Conservation (phyloP, 2,888 invertebrate species). For the Actias luna region DNA sequence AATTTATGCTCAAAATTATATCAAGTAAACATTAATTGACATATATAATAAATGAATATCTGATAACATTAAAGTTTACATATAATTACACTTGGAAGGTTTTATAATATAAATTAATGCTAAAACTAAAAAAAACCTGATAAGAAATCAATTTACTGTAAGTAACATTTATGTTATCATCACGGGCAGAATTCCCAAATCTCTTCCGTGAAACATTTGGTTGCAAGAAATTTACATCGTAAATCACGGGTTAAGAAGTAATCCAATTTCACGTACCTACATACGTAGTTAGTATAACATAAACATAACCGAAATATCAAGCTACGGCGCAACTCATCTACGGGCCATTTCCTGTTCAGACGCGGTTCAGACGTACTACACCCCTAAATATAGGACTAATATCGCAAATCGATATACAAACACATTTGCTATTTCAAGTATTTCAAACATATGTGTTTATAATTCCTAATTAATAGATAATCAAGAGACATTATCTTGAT, state of each 20-base stretch:
- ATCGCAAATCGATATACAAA: constrained; percentile 34
- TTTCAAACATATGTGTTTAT: not conserved
- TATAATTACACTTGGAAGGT: not conserved
- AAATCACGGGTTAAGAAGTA: constrained; percentile 15
- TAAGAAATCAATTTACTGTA: not conserved
- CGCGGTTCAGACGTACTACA: constrained; percentile 57
- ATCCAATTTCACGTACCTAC: constrained; percentile 17
- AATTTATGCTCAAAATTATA: too few species aligned
- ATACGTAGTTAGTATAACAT: constrained; percentile 4
- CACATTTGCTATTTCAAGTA: constrained; percentile 10
- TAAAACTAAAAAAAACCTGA: not conserved
- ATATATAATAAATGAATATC: too few species aligned
- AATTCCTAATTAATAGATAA: not conserved
- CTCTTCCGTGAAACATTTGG: not conserved
- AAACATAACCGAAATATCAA: constrained; percentile 16
- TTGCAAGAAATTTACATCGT: constrained; percentile 7
- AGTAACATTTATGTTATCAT: not conserved
- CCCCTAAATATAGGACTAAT: constrained; percentile 42
- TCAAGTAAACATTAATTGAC: too few species aligned
- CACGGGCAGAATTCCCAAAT: not conserved
- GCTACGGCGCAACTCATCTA: constrained; percentile 63
- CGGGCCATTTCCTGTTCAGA: constrained; percentile 71
- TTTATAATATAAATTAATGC: not conserved
- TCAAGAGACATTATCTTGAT: too few species aligned
- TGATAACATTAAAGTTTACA: too few species aligned